Evolutionary conservation across 2,113 vertebrate genomes (phyloP).

Genomic region (Lagenorhynchus albirostris): DNA sequence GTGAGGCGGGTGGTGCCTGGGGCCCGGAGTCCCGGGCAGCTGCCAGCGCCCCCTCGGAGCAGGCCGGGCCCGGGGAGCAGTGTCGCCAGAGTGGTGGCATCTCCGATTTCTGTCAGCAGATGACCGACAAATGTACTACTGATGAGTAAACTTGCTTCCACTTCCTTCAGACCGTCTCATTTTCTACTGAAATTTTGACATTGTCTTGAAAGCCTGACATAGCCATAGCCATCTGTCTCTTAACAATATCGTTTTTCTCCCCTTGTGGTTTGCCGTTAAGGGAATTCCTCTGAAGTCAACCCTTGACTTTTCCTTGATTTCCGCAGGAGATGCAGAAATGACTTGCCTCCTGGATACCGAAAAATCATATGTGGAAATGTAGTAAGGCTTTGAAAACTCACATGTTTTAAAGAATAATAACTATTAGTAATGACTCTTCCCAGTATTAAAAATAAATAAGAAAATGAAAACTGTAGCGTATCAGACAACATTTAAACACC

Average conservation of each 20-base stretch:
- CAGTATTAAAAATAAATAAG: not conserved
- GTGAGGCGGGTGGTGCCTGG: not conserved
- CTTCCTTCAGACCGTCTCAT: not conserved
- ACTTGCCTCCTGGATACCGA: not conserved
- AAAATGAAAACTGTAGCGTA: not conserved
- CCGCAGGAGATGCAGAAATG: not conserved
- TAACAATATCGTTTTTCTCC: not conserved
- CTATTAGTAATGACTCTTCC: not conserved
- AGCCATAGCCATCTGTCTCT: not conserved
- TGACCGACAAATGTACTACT: slow-evolving; percentile 86
- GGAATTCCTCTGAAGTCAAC: not conserved
- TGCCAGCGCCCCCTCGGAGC: slow-evolving; percentile 12
- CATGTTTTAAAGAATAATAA: not conserved
- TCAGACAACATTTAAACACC: not conserved
- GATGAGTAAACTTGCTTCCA: slow-evolving; percentile 74
- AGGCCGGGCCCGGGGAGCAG: not conserved
- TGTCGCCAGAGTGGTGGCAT: slow-evolving; percentile 78
- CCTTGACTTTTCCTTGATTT: not conserved
- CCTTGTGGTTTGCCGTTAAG: not conserved
- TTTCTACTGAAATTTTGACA: not conserved
- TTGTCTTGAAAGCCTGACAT: not conserved
- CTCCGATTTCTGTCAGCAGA: slow-evolving; percentile 85
- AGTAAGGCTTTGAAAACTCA: not conserved
- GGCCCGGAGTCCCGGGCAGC: slow-evolving; percentile 13
- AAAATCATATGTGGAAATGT: not conserved